These are phyloP conservation scores for Microtus pennsylvanicus DNA, from an alignment of 2,113 vertebrate species.

Conservation along the genomic window DNA sequence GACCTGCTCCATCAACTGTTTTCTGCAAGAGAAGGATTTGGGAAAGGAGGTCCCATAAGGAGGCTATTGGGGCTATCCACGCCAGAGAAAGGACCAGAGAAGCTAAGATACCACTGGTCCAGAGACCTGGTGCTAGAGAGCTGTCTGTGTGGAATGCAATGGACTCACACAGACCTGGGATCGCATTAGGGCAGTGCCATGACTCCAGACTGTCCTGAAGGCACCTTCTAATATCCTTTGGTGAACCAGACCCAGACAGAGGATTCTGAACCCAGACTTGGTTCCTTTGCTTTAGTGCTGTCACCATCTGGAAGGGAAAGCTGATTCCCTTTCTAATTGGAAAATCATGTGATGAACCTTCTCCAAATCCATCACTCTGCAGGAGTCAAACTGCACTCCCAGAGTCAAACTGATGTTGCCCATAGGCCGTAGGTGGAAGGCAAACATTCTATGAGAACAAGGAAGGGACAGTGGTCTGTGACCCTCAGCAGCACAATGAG, in stretches of 20 bases:
- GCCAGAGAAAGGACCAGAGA: not conserved
- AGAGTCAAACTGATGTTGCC: not conserved
- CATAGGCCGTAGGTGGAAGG: rapidly evolving
- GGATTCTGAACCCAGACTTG: not conserved
- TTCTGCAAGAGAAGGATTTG: not conserved
- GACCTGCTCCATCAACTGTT: not conserved
- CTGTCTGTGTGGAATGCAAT: not conserved
- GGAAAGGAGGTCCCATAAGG: not conserved
- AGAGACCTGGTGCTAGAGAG: rapidly evolving
- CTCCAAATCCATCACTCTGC: not conserved
- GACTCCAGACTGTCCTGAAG: not conserved
- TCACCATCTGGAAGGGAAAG: not conserved
- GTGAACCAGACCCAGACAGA: rapidly evolving
- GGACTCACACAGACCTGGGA: not conserved
- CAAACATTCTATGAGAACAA: not conserved
- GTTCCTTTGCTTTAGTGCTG: not conserved
- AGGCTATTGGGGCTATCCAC: not conserved
- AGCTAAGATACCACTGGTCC: no score
- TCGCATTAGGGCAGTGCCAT: not conserved
- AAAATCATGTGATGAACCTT: rapidly evolving
- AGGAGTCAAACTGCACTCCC: not conserved
- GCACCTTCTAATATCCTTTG: no score
- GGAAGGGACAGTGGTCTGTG: not conserved
- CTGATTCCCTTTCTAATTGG: not conserved
- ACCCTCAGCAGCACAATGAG: not conserved